A percentile compares a stretch with the other conserved stretches of the same genome.
Conservation (phyloP, 2,888 invertebrate genomes). For the Electrophaes corylata region DNA sequence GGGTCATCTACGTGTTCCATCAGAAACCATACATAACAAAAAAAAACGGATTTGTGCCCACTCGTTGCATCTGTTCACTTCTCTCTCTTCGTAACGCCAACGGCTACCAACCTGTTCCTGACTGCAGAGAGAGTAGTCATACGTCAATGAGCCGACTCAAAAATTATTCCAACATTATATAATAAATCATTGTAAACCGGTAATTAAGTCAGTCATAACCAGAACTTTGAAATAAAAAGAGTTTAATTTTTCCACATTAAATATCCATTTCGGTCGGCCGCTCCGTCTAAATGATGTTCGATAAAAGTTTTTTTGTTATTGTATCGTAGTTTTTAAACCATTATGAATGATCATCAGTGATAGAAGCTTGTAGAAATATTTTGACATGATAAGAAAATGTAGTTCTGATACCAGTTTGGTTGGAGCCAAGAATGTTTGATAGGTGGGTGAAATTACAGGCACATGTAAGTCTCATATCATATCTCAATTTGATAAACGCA, state of each 20-base stretch:
- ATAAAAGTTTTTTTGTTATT: conserved; percentile 35
- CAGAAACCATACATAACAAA: not conserved
- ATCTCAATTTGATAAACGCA: no score
- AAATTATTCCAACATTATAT: conserved; percentile 79
- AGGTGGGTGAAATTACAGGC: no score
- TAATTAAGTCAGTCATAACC: conserved; percentile 83
- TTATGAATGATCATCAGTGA: conserved; percentile 23
- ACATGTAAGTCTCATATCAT: no score
- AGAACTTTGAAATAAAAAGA: conserved; percentile 75
- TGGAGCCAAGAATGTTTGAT: not conserved
- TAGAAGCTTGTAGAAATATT: conserved; percentile 19
- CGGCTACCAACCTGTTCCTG: conserved; percentile 73
- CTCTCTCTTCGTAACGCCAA: conserved; percentile 64
- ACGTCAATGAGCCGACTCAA: conserved; percentile 77
- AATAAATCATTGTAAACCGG: conserved; percentile 83
- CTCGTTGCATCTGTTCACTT: conserved; percentile 13
- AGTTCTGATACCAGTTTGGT: not conserved
- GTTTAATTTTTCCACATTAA: conserved; percentile 82
- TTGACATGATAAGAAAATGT: conserved; percentile 19
- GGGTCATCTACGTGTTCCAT: no score
- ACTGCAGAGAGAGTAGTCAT: conserved; percentile 64
- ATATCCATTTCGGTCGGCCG: conserved; percentile 66
- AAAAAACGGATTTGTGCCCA: no score
- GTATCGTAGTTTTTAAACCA: conserved; percentile 6
- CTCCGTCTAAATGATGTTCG: conserved; percentile 38